Percentiles rank a stretch among this genome's conserved stretches.
Evolutionary conservation across 2,888 invertebrate species (phyloP).

Genomic region (Cordilura impudica): DNA sequence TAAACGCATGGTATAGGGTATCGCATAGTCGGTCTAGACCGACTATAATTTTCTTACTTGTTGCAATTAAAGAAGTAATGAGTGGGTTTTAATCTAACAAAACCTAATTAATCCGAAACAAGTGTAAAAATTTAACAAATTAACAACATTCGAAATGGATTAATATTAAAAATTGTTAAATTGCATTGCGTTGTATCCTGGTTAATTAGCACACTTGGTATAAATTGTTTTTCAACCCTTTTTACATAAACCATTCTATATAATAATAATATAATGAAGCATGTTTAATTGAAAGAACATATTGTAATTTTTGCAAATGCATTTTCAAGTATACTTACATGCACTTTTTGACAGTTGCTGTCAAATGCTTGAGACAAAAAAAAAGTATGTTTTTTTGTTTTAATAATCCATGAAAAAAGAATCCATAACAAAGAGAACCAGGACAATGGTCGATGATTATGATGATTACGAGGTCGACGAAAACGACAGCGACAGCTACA

Average conservation of each 20-base stretch:
- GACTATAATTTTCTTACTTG: too few relatives aligned
- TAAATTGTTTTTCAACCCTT: slow-evolving; percentile 31
- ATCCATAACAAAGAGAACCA: slow-evolving; percentile 20
- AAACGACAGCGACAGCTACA: not conserved
- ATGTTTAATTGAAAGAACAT: slow-evolving; percentile 41
- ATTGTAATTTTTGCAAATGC: slow-evolving; percentile 37
- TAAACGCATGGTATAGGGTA: too few relatives aligned
- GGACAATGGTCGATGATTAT: slow-evolving; percentile 11
- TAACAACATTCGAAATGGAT: not conserved
- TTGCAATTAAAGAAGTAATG: too few relatives aligned
- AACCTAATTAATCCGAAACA: too few relatives aligned
- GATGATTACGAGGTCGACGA: slow-evolving; percentile 5
- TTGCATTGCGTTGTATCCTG: not conserved
- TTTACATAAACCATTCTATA: not conserved
- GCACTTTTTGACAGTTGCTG: slow-evolving; percentile 66
- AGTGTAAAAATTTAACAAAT: too few relatives aligned
- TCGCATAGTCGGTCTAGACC: too few relatives aligned
- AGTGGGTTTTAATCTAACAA: too few relatives aligned
- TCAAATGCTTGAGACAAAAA: slow-evolving; percentile 54
- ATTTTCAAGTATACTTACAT: slow-evolving; percentile 72
- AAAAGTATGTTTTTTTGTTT: slow-evolving; percentile 6
- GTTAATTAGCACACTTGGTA: slow-evolving; percentile 68
- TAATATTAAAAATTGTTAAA: too few relatives aligned
- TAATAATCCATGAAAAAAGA: slow-evolving; percentile 38
- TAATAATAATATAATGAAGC: slow-evolving; percentile 28